Evolutionary conservation across 2,113 vertebrate species (phyloP).

Genomic region (Cricetomys ansorgei): DNA sequence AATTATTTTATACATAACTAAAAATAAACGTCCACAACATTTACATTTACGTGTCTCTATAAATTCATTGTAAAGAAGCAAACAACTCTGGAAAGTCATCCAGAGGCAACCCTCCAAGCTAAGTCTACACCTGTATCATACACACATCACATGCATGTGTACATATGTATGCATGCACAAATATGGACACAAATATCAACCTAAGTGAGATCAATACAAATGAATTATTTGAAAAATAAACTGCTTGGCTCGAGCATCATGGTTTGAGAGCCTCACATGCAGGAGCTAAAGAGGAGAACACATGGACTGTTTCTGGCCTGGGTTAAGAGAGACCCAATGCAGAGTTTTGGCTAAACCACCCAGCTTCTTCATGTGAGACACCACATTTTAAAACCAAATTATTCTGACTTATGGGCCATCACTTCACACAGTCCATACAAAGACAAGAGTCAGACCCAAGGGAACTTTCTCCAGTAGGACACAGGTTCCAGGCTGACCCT

Average conservation of each 20-base stretch:
- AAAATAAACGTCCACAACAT: too few species aligned
- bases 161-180: not conserved
- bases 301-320: not conserved
- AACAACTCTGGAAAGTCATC: not conserved
- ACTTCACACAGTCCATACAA: not conserved
- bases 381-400: not conserved
- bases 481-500: not conserved
- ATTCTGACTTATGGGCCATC: not conserved
- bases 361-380: not conserved
- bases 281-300: not conserved
- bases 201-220: not conserved
- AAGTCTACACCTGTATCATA: not conserved
- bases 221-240: not conserved
- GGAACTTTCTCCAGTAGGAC: not conserved
- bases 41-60: not conserved
- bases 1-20: too few species aligned
- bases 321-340: not conserved
- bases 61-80: not conserved
- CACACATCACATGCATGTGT: not conserved
- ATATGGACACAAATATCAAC: not conserved
- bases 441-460: not conserved
- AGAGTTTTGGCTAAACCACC: not conserved
- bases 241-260: not conserved
- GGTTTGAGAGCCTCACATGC: not conserved
- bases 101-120: not conserved